phyloP scores from a whole-genome alignment of 2,888 invertebrate species.

The Erebia palarica region DNA sequence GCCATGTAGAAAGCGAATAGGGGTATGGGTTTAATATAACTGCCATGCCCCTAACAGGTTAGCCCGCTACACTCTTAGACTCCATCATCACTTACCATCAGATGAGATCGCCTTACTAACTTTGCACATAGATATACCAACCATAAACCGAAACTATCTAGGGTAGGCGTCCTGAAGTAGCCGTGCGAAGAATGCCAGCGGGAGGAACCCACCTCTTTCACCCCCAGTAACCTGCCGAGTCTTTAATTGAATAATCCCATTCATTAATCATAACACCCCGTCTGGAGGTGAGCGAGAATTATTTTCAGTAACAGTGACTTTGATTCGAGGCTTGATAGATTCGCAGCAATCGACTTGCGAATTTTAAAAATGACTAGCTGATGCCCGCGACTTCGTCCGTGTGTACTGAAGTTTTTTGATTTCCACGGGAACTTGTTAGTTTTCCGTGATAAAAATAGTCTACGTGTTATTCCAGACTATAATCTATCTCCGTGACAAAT shows the following conservation, averaged over 20 bases:
- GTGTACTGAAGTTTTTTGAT: too few relatives aligned
- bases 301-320: constrained; percentile 63
- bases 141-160: constrained; percentile 40
- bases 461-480: too few relatives aligned
- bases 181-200: constrained; percentile 50
- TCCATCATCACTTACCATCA: too few relatives aligned
- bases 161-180: constrained; percentile 55
- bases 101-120: too few relatives aligned
- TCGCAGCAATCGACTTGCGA: constrained; percentile 28
- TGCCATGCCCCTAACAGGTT: too few relatives aligned
- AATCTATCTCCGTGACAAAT: too few relatives aligned
- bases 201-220: constrained; percentile 26
- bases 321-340: constrained; percentile 41
- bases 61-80: too few relatives aligned
- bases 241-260: constrained; percentile 82
- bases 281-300: constrained; percentile 77
- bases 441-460: too few relatives aligned
- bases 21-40: too few relatives aligned
- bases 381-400: too few relatives aligned
- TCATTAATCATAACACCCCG: constrained; percentile 79
- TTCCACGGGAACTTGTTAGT: too few relatives aligned
- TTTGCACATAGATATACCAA: constrained; percentile 1
- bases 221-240: constrained; percentile 71
- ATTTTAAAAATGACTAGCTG: background rate
- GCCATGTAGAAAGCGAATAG: too few relatives aligned